phyloP scores from a whole-genome alignment of 1,140 invertebrate species.

The Orchestia grillus region DNA sequence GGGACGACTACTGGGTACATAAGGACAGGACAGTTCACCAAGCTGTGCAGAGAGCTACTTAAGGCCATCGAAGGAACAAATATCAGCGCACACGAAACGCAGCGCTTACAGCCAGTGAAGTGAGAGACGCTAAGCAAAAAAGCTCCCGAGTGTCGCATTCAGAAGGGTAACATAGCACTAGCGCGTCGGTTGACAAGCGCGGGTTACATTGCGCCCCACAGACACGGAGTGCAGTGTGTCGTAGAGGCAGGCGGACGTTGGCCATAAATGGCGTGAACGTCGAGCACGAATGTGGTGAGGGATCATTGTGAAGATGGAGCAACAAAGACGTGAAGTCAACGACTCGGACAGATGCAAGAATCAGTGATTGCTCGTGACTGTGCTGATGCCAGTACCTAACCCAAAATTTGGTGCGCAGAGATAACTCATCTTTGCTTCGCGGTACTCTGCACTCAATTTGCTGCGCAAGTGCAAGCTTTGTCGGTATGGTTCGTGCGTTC shows the following conservation, averaged over 20 bases:
- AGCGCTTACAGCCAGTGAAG: background rate
- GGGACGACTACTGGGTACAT: no score
- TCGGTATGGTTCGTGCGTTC: no score
- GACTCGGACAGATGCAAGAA: no score
- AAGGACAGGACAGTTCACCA: background rate
- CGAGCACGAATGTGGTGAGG: background rate
- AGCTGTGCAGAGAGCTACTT: background rate
- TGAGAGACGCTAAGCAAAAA: background rate
- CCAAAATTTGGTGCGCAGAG: no score
- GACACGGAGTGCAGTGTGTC: background rate
- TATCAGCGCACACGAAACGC: background rate
- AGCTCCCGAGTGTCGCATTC: background rate
- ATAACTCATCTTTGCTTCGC: no score
- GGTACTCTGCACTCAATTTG: no score
- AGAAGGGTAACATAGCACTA: background rate
- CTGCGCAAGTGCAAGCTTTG: no score
- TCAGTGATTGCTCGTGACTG: no score
- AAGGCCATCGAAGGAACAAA: background rate
- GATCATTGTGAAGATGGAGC: background rate
- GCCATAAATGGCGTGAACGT: background rate
- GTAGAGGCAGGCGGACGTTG: background rate
- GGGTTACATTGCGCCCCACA: background rate
- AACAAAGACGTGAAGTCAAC: no score
- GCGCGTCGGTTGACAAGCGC: no score
- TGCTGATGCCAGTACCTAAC: no score